These are phyloP conservation scores for Mareca penelope DNA, from an alignment of 2,797 vertebrate species.

Conservation along the genomic window DNA sequence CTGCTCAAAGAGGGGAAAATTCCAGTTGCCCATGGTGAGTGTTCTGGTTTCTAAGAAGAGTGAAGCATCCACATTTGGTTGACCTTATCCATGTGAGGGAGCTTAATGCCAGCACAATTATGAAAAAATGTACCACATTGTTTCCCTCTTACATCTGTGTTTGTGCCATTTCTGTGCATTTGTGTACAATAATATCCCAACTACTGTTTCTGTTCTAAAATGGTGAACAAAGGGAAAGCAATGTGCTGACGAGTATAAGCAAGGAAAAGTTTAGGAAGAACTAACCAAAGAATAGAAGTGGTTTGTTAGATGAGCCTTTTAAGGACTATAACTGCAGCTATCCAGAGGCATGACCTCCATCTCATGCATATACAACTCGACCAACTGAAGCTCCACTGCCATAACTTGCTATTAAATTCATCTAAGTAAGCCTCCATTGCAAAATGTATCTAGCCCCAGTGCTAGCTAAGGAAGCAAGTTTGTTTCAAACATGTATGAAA, in stretches of 20 bases:
- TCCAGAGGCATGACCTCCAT: neutral
- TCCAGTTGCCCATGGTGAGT: neutral
- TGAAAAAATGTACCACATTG: neutral
- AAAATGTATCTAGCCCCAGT: neutral
- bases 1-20: neutral
- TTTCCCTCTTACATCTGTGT: neutral
- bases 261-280: neutral
- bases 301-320: neutral
- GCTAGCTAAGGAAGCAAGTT: neutral
- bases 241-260: neutral
- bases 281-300: neutral
- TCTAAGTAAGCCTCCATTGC: neutral
- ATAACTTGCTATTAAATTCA: neutral
- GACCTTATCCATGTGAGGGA: neutral
- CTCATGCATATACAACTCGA: neutral
- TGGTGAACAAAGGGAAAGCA: neutral
- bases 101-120: neutral
- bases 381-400: neutral
- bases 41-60: neutral
- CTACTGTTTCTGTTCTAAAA: neutral
- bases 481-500: neutral
- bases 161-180: neutral
- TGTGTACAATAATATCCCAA: neutral
- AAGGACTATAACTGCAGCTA: neutral
- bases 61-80: neutral